Base-by-base conservation (phyloP, 2,888 invertebrate species). In the Erebia aethiops region DNA sequence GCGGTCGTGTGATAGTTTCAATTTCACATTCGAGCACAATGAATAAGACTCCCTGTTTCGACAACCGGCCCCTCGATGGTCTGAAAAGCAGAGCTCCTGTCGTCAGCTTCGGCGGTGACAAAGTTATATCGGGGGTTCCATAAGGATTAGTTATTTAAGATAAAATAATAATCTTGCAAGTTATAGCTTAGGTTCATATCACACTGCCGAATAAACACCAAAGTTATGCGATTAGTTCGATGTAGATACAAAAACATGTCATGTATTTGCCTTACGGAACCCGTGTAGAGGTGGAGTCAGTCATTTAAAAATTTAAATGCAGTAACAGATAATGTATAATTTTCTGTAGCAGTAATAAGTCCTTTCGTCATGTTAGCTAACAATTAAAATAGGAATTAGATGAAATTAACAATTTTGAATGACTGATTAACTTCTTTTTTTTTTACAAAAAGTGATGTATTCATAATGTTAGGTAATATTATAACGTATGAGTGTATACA, bases 51-150 rank as follows among this genome's bases (percentile, higher is more conserved):
- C 87, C 87, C 88, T 81, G 75, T 77, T 73, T 80, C 81, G 76
- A 81, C 89, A 89, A 84, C 81, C 69, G 21, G 65, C 79, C 90
- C 92, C 92, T 92, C 92, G 76, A 82, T 84, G 91, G 87, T 93
- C 92, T 90, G 92, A 91, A 82, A 89, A 84, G 92, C 92, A 93
- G 92, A 81, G 86, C 79, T 85, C 92, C 89, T 87, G 84, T 92
- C 91, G 82, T 92, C 92, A 91, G 92, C 91, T 90, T 86, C 90
- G 90, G 88, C 85, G 65, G 67, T 41, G 43, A 5, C 16, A 65
- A 46, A 46, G 26, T 62, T 4, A 62, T 21, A 4, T 8, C 7
- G n/a, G 51, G 76, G 78, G 78, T 79, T 78, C 73, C 77, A 74
- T 73, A 68, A 69, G 69, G 61, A 71, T 58, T 46, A 71, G n/a